Evolutionary conservation across 2,113 vertebrate genomes (phyloP).

Genomic region (Cygnus atratus): DNA sequence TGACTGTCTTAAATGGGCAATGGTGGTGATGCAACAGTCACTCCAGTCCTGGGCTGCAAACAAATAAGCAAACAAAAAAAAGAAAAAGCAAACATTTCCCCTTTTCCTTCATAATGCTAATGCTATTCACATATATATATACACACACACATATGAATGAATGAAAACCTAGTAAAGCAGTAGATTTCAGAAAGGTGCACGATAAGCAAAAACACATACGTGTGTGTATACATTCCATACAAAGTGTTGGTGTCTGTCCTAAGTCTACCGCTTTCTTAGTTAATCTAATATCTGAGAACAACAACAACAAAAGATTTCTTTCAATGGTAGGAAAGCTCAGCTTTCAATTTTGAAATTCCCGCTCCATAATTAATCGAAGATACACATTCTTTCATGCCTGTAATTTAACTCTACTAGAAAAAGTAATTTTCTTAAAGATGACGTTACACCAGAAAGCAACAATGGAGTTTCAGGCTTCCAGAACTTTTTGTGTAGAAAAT

Average conservation of each 20-base stretch:
- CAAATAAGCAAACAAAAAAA: not conserved
- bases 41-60: not conserved
- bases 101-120: not conserved
- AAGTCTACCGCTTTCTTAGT: not conserved
- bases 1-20: not conserved
- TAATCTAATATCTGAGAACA: not conserved
- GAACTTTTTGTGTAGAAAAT: not conserved
- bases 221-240: not conserved
- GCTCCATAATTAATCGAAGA: not conserved
- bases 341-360: not conserved
- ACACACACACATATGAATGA: fast-evolving
- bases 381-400: not conserved
- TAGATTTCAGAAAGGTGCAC: not conserved
- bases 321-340: not conserved
- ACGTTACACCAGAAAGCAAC: not conserved
- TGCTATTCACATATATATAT: no score
- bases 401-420: not conserved
- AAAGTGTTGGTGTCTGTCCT: not conserved
- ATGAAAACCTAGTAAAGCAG: not conserved
- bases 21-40: fast-evolving
- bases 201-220: fast-evolving
- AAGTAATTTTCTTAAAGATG: not conserved
- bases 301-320: not conserved
- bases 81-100: not conserved
- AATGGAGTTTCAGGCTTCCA: not conserved